A percentile compares a stretch with the other conserved stretches of the same genome.
phyloP scores from a whole-genome alignment of 2,888 invertebrate genomes.

The Eurois occulta region DNA sequence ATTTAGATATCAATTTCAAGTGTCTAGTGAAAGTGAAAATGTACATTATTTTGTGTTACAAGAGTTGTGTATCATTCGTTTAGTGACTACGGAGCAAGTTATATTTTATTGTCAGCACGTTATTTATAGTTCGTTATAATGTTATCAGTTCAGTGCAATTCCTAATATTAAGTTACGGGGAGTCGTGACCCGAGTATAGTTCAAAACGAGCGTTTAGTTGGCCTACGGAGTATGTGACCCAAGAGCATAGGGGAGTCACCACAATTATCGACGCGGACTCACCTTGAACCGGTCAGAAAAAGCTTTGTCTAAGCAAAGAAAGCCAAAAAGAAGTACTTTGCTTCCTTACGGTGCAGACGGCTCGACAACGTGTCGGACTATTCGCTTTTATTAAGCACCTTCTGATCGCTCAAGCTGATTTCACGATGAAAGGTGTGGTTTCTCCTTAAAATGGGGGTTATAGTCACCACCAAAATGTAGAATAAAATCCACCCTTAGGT shows the following conservation, averaged over 20 bases:
- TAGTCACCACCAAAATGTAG: not conserved
- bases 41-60: not conserved
- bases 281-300: not conserved
- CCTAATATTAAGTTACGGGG: slow-evolving; percentile 4
- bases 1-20: not conserved
- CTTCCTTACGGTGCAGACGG: not conserved
- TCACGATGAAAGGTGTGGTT: not conserved
- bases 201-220: slow-evolving; percentile 49
- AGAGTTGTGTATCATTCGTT: slow-evolving; percentile 36
- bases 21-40: not conserved
- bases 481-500: not conserved
- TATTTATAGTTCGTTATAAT: slow-evolving; percentile 48
- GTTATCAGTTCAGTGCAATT: slow-evolving; percentile 51
- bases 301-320: not conserved
- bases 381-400: not conserved
- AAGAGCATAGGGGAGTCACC: not conserved
- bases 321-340: not conserved
- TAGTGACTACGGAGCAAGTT: slow-evolving; percentile 38
- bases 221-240: not conserved
- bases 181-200: slow-evolving; percentile 31
- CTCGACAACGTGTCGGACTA: not conserved
- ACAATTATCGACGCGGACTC: not conserved
- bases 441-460: not conserved
- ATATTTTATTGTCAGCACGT: slow-evolving; percentile 52
- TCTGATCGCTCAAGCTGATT: not conserved